Evolutionary conservation across 2,797 vertebrate species (phyloP), one percentile per base, ranked within the genome.

Genomic region (Erethizon dorsatum): DNA sequence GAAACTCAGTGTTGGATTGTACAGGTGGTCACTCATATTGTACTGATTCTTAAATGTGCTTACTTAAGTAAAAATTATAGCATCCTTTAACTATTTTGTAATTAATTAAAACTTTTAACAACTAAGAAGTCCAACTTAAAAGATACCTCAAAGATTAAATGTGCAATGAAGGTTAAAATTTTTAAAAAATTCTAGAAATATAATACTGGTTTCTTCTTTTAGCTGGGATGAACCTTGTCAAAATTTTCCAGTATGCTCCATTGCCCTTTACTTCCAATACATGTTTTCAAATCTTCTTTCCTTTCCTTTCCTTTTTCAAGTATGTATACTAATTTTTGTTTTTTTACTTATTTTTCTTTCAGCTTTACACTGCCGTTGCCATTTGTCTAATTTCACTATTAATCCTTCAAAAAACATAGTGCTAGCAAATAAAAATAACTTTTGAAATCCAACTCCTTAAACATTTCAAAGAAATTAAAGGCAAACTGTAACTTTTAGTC

Each of bases 21-120:
- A 80, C 5, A 91, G 26, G 84, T 28, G 17, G 20, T 45, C 33
- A 67, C 14, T 56, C 63, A 10, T 84, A 78, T 79, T 69, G 4
- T 45, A 24, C n/a, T 94, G 54, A 69, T 57, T 83, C 85, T 96
- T 87, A 61, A 89, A 61, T 71, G 45, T 88, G 2, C 11, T 59
- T 57, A 12, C 41, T 96, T 84, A 87, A 95, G 96, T 88, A 92
- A 88, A 88, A 94, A 3, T 6, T 57, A 47, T 24, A 52, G 31
- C 1, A 20, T 47, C 13, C 22, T 63, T 69, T 82, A 84, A 61
- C 4, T 41, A 85, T 93, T 95, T 88, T 89, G 1, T 45, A 93
- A 85, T 56, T 84, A 88, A 84, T n/a, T 73, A 73, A 84, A 94
- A 52, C 63, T 83, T 75, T 84, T 93, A 92, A 65, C 3, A 65